A percentile compares a stretch with the other conserved stretches of the same genome.
phyloP scores from a whole-genome alignment of 2,797 vertebrate genomes.

The Florisuga fusca region DNA sequence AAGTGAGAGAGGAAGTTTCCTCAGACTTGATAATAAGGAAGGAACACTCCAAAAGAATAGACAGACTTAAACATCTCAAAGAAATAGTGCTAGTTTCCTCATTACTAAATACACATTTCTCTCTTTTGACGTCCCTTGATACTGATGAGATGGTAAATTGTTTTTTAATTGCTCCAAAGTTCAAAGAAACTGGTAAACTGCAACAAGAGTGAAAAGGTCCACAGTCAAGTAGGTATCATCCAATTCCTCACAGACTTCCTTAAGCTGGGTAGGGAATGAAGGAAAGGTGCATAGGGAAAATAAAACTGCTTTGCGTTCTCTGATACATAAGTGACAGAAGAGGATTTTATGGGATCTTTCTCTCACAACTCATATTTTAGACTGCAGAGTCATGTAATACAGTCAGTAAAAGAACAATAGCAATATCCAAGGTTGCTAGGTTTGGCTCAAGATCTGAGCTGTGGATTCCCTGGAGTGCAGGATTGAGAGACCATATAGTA shows the following conservation, averaged over 20 bases:
- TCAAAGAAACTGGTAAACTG: neutral
- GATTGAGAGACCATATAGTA: neutral
- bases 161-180: neutral
- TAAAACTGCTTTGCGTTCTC: neutral
- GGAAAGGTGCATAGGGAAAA: neutral
- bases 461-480: neutral
- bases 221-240: neutral
- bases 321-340: neutral
- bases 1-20: neutral
- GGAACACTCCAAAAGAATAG: neutral
- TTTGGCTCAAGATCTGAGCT: constrained; percentile 35
- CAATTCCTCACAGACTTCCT: fast-evolving
- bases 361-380: neutral
- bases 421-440: neutral
- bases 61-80: neutral
- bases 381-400: neutral
- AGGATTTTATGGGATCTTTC: neutral
- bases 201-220: neutral
- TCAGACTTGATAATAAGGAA: neutral
- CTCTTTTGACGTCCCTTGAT: neutral
- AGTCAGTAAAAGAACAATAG: neutral
- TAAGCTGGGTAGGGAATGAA: neutral
- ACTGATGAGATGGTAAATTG: neutral
- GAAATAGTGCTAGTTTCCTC: neutral
- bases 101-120: neutral